Evolutionary conservation across 2,113 vertebrate genomes (phyloP).

Genomic region (Antennarius striatus): DNA sequence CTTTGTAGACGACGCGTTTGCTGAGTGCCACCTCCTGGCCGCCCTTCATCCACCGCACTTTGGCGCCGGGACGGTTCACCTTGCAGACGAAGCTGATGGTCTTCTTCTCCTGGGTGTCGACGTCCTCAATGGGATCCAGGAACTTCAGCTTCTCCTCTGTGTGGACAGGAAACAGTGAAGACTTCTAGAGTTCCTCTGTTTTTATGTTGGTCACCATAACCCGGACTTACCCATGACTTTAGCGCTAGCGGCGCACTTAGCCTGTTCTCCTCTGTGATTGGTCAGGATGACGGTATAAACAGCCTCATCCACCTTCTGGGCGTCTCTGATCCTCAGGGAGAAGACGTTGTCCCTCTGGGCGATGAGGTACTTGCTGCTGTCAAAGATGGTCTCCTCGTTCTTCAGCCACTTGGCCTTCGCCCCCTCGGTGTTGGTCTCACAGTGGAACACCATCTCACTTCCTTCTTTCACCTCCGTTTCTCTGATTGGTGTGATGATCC

Average conservation of each 20-base stretch:
- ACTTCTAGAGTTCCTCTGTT: background rate
- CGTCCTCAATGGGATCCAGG: slow-evolving; percentile 89
- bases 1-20: slow-evolving; percentile 88
- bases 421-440: slow-evolving; percentile 93
- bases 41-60: slow-evolving; percentile 91
- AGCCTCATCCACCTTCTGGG: slow-evolving; percentile 85
- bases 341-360: slow-evolving; percentile 91
- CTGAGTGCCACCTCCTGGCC: slow-evolving; percentile 89
- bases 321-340: slow-evolving; percentile 91
- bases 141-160: slow-evolving; percentile 94
- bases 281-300: slow-evolving; percentile 84
- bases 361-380: slow-evolving; percentile 93
- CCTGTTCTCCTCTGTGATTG: slow-evolving; percentile 91
- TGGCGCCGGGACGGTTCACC: slow-evolving; percentile 92
- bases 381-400: slow-evolving; percentile 91
- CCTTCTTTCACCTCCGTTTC: slow-evolving; percentile 89
- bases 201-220: background rate
- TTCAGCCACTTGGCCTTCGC: slow-evolving; percentile 97
- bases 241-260: slow-evolving; percentile 83
- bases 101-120: slow-evolving; percentile 97
- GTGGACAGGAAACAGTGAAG: background rate
- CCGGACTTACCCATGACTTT: slow-evolving; percentile 84
- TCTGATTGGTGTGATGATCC: slow-evolving; percentile 90
- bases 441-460: slow-evolving; percentile 92
- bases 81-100: slow-evolving; percentile 92